A percentile compares a stretch with the other conserved stretches of the same genome.
phyloP scores from a whole-genome alignment of 1,140 invertebrate genomes.

The Drosophila orena region DNA sequence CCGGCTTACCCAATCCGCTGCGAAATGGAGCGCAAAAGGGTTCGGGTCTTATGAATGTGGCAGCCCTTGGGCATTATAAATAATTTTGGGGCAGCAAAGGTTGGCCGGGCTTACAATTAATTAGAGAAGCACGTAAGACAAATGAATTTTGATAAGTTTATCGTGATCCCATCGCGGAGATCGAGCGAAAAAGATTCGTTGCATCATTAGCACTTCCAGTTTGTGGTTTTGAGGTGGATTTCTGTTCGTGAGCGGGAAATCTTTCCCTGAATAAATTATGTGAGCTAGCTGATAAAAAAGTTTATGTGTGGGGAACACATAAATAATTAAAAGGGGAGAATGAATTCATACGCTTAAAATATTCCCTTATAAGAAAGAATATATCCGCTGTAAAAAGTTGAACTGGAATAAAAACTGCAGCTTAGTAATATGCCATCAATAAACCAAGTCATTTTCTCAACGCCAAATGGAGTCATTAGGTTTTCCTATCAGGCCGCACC shows the following conservation, averaged over 20 bases:
- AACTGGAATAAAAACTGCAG: too few species aligned
- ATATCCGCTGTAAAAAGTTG: too few species aligned
- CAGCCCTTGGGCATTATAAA: slow-evolving; percentile 12
- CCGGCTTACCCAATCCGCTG: slow-evolving; percentile 38
- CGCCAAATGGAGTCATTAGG: slow-evolving; percentile 6
- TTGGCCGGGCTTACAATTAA: slow-evolving; percentile 34
- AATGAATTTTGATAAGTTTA: slow-evolving; percentile 52
- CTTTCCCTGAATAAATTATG: background rate
- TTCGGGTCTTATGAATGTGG: background rate
- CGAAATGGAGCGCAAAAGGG: slow-evolving; percentile 35
- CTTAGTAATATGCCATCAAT: background rate
- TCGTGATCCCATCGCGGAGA: slow-evolving; percentile 20
- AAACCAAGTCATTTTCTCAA: background rate
- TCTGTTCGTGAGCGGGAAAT: background rate
- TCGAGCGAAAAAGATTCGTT: slow-evolving; percentile 32
- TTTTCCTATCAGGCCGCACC: slow-evolving; percentile 5
- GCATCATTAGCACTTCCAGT: slow-evolving; percentile 37
- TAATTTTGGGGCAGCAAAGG: slow-evolving; percentile 1
- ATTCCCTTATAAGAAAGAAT: too few species aligned
- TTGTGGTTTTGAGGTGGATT: background rate
- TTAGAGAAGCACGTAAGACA: slow-evolving; percentile 35
- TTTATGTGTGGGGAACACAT: background rate
- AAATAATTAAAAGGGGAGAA: background rate
- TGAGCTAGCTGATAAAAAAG: background rate
- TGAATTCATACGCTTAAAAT: background rate